These are phyloP conservation scores for Nemoura dubitans DNA, from an alignment of 2,888 invertebrate species.

Conservation along the genomic window DNA sequence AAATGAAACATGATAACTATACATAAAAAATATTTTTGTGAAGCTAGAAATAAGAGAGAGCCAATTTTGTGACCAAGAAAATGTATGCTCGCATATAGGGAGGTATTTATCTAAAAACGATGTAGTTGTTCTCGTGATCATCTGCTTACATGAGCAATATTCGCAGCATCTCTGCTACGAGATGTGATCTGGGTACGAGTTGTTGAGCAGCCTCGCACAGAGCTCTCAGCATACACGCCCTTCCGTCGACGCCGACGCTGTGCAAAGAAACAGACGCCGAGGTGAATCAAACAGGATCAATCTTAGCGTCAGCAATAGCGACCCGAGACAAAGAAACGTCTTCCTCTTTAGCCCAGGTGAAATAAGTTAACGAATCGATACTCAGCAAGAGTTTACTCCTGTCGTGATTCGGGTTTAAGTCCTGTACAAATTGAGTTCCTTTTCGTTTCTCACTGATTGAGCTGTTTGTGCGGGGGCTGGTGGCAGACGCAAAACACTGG, in stretches of 20 bases:
- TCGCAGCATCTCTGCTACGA: conserved; percentile 75
- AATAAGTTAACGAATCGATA: not conserved
- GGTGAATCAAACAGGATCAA: conserved; percentile 30
- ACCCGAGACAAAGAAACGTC: not conserved
- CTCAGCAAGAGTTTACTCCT: not conserved
- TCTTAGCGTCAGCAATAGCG: not conserved
- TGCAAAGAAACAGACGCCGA: conserved; percentile 53
- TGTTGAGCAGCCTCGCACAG: conserved; percentile 77
- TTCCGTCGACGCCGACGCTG: conserved; percentile 81
- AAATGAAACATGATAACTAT: too few relatives aligned
- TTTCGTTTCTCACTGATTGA: not conserved
- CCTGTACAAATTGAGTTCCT: not conserved
- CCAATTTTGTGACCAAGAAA: too few relatives aligned
- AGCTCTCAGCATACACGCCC: conserved; percentile 74
- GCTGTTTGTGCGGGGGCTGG: not conserved
- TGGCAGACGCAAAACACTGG: not conserved
- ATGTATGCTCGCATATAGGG: too few relatives aligned
- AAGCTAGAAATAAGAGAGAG: too few relatives aligned
- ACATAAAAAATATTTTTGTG: too few relatives aligned
- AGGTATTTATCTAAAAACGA: too few relatives aligned
- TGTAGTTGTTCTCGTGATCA: too few relatives aligned
- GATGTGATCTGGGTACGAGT: conserved; percentile 67
- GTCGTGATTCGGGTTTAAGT: not conserved
- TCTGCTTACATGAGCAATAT: conserved; percentile 70
- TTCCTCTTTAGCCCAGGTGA: not conserved